Percentiles rank a stretch among this genome's conserved stretches.
phyloP scores from a whole-genome alignment of 2,888 invertebrate species.

The Drosophila percnosoma region DNA sequence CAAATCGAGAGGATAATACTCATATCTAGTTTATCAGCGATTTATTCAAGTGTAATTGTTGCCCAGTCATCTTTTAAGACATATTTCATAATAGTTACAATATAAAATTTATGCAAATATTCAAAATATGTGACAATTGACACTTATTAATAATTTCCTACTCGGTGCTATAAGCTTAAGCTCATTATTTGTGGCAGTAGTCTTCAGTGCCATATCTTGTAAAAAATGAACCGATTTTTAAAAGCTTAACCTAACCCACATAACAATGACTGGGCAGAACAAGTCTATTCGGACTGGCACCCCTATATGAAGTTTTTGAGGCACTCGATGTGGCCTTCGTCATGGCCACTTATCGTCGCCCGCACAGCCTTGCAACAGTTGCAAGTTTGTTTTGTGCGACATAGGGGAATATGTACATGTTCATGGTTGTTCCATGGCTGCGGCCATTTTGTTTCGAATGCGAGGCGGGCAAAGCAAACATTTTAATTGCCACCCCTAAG shows the following conservation, averaged over 20 bases:
- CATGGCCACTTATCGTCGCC: conserved; percentile 49
- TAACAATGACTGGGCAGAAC: conserved; percentile 1
- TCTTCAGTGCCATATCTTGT: neutral
- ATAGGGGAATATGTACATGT: conserved; percentile 22
- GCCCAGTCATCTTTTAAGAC: neutral
- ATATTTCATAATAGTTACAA: neutral
- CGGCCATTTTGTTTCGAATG: conserved; percentile 61
- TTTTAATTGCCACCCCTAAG: conserved; percentile 78
- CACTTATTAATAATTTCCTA: neutral
- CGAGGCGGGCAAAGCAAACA: conserved; percentile 53
- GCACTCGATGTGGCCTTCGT: conserved; percentile 42
- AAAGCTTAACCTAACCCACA: neutral
- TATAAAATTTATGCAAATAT: neutral
- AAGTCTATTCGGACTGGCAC: conserved; percentile 24
- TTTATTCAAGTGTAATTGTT: neutral
- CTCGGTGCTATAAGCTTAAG: neutral
- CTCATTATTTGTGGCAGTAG: neutral
- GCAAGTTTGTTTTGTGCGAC: conserved; percentile 13
- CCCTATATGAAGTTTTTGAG: conserved; percentile 20
- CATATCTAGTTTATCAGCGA: neutral
- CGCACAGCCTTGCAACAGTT: conserved; percentile 54
- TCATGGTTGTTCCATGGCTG: conserved; percentile 14
- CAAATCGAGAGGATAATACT: neutral
- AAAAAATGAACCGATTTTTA: neutral
- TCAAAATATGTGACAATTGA: no score